phyloP scores from a whole-genome alignment of 1,140 invertebrate species.

The Orius insidiosus region DNA sequence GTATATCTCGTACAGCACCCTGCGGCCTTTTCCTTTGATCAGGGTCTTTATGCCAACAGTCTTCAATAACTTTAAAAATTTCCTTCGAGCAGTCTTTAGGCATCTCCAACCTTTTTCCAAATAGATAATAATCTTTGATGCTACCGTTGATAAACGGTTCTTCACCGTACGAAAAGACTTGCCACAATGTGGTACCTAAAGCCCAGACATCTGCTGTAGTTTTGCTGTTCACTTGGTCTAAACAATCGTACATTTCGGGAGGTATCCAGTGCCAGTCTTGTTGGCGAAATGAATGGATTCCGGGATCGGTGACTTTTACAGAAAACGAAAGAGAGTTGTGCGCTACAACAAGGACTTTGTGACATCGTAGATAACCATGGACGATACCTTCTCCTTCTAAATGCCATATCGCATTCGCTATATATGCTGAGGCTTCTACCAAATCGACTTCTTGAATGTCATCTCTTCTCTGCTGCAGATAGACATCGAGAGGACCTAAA shows the following conservation, averaged over 20 bases:
- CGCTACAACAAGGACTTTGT: slow-evolving; percentile 55
- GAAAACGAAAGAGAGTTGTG: slow-evolving; percentile 47
- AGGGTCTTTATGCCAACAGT: slow-evolving; percentile 70
- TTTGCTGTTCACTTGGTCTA: slow-evolving; percentile 41
- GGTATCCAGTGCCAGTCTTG: slow-evolving; percentile 63
- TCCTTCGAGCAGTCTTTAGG: slow-evolving; percentile 61
- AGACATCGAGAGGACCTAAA: slow-evolving; percentile 56
- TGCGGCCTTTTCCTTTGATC: slow-evolving; percentile 54
- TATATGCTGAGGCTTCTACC: slow-evolving; percentile 53
- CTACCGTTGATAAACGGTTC: slow-evolving; percentile 18
- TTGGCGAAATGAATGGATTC: slow-evolving; percentile 35
- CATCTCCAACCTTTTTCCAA: slow-evolving; percentile 53
- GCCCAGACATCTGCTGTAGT: slow-evolving; percentile 68
- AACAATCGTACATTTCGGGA: slow-evolving; percentile 52
- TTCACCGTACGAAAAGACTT: slow-evolving; percentile 67
- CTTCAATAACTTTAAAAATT: slow-evolving; percentile 66
- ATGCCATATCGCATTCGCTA: slow-evolving; percentile 66
- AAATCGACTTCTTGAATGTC: slow-evolving; percentile 48
- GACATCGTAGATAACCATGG: slow-evolving; percentile 72
- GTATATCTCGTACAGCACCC: slow-evolving; percentile 63
- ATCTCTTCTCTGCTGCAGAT: slow-evolving; percentile 36
- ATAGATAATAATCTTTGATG: slow-evolving; percentile 34
- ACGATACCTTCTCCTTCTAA: slow-evolving; percentile 58
- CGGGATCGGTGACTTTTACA: slow-evolving; percentile 65
- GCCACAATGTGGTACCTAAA: slow-evolving; percentile 73